Percentiles rank a stretch among this genome's conserved stretches.
Conservation (phyloP, 2,888 invertebrate genomes). For the Melanostoma scalare region DNA sequence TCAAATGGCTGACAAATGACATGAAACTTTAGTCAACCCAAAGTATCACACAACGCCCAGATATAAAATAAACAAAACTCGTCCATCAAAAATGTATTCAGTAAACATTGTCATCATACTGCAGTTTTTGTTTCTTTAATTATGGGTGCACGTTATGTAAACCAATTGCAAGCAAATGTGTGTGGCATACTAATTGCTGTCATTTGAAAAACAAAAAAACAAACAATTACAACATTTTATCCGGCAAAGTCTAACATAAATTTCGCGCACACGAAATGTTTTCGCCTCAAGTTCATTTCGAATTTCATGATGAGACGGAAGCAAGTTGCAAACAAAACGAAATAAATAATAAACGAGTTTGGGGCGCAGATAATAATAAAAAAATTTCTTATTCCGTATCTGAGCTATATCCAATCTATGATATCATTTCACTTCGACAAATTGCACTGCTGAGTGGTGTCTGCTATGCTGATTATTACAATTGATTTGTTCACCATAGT, state of each 20-base stretch:
- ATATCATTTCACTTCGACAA: constrained; percentile 49
- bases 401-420: constrained; percentile 49
- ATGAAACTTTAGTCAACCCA: constrained; percentile 49
- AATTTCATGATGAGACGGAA: constrained; percentile 49
- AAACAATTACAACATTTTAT: constrained; percentile 15
- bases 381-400: constrained; percentile 13
- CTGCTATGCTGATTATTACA: constrained; percentile 8
- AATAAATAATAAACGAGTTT: constrained; percentile 24
- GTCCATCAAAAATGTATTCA: constrained; percentile 41
- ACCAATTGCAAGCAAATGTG: constrained; percentile 47
- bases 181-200: constrained; percentile 57
- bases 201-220: constrained; percentile 9
- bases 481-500: constrained; percentile 35
- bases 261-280: constrained; percentile 40
- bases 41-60: constrained; percentile 18
- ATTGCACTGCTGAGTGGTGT: constrained; percentile 25
- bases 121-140: constrained; percentile 25
- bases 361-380: constrained; percentile 16
- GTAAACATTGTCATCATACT: constrained; percentile 28
- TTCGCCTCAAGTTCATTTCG: constrained; percentile 46
- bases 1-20: constrained; percentile 58
- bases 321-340: constrained; percentile 31
- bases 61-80: constrained; percentile 29
- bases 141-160: constrained; percentile 51
- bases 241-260: constrained; percentile 17